A percentile compares a stretch with the other conserved stretches of the same genome.
Conservation (phyloP, 2,113 vertebrate species). For the Aviceda subcristata region DNA sequence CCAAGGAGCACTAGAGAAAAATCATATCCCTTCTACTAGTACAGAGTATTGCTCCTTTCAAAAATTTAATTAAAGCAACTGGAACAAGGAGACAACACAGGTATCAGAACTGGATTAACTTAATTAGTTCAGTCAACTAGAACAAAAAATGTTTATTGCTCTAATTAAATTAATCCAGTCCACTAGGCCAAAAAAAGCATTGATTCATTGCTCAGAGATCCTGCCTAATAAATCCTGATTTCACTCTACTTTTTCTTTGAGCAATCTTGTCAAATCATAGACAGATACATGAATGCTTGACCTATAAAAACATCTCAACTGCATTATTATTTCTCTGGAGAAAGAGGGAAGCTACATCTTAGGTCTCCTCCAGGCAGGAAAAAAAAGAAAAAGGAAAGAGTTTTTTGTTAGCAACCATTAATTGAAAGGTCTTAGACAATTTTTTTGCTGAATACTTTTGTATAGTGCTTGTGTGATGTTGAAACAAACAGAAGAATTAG, state of each 20-base stretch:
- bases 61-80: background rate
- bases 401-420: background rate
- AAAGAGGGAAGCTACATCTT: background rate
- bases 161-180: conserved; percentile 16
- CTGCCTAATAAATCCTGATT: background rate
- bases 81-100: background rate
- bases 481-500: conserved; percentile 24
- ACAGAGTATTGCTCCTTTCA: background rate
- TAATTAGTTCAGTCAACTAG: background rate
- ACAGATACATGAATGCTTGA: background rate
- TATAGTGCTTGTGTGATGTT: background rate
- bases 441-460: background rate
- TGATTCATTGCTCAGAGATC: background rate
- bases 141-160: background rate
- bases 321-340: background rate
- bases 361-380: background rate
- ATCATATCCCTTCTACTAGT: background rate
- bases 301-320: background rate
- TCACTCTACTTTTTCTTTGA: background rate
- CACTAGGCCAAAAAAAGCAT: background rate
- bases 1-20: background rate
- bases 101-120: background rate
- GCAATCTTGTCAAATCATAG: background rate
- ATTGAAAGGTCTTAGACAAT: background rate
- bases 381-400: background rate